Conservation (phyloP, 2,797 vertebrate genomes). For the Tachyglossus aculeatus region DNA sequence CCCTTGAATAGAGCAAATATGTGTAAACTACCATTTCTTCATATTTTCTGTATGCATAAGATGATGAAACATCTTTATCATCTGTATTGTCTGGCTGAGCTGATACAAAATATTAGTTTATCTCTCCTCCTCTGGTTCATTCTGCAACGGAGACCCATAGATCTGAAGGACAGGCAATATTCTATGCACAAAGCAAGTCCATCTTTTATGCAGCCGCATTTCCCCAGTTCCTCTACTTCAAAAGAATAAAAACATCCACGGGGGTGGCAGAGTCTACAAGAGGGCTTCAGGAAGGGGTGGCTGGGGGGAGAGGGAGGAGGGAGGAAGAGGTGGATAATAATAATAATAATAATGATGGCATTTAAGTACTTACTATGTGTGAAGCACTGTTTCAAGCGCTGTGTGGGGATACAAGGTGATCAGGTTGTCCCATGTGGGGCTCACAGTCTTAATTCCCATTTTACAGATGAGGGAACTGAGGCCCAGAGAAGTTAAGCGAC, state of each 20-base stretch:
- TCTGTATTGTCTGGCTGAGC: conserved; percentile 98
- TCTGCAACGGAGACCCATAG: conserved; percentile 96
- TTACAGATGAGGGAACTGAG: no score
- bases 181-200: conserved; percentile 90
- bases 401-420: no score
- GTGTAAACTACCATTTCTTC: conserved; percentile 98
- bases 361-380: no score
- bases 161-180: conserved; percentile 95
- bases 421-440: no score
- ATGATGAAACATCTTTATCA: conserved; percentile 99
- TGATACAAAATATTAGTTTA: conserved; percentile 99
- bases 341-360: no score
- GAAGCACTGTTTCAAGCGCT: no score
- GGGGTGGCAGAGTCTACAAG: background rate
- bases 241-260: conserved; percentile 22
- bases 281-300: conserved; percentile 4
- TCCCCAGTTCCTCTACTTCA: conserved; percentile 79
- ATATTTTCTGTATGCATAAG: conserved; percentile 99
- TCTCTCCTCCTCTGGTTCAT: conserved; percentile 93
- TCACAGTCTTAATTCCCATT: no score
- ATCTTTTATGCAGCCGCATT: conserved; percentile 90
- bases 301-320: background rate
- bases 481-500: no score
- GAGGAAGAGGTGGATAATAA: no score
- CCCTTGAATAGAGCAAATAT: conserved; percentile 91